Evolutionary conservation across 2,888 invertebrate species (phyloP).

Genomic region (Dynastes hyllus): DNA sequence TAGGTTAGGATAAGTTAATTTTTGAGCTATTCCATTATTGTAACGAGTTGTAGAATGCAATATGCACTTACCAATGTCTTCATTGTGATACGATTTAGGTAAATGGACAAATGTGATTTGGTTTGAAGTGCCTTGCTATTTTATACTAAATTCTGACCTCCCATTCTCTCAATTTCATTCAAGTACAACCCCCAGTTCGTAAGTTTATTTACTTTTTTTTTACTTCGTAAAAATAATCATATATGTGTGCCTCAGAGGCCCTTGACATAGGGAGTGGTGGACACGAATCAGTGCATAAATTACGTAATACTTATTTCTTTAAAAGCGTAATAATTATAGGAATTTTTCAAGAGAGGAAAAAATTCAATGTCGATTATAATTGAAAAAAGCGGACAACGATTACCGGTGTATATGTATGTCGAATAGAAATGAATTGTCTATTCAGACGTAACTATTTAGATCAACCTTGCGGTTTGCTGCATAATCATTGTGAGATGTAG

Average conservation of each 20-base stretch:
- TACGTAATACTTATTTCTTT: constrained; percentile 28
- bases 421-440: constrained; percentile 31
- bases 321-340: neutral
- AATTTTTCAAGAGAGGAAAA: constrained; percentile 11
- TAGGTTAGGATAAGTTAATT: no score
- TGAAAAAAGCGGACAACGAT: constrained; percentile 10
- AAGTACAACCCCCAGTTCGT: constrained; percentile 37
- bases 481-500: constrained; percentile 19
- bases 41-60: neutral
- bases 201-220: neutral
- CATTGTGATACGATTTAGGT: constrained; percentile 38
- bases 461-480: constrained; percentile 38
- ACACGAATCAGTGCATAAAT: neutral
- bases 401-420: neutral
- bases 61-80: constrained; percentile 34
- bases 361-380: constrained; percentile 35
- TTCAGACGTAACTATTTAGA: constrained; percentile 36
- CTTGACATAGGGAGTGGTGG: constrained; percentile 9
- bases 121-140: constrained; percentile 7
- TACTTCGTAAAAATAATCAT: neutral
- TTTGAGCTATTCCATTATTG: neutral
- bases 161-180: constrained; percentile 33
- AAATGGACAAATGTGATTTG: constrained; percentile 28
- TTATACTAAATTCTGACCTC: constrained; percentile 46
- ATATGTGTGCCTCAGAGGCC: neutral